Evolutionary conservation across 2,797 vertebrate species (phyloP), one percentile per base, ranked within the genome.

Genomic region (Typhlichthys eigenmanni): DNA sequence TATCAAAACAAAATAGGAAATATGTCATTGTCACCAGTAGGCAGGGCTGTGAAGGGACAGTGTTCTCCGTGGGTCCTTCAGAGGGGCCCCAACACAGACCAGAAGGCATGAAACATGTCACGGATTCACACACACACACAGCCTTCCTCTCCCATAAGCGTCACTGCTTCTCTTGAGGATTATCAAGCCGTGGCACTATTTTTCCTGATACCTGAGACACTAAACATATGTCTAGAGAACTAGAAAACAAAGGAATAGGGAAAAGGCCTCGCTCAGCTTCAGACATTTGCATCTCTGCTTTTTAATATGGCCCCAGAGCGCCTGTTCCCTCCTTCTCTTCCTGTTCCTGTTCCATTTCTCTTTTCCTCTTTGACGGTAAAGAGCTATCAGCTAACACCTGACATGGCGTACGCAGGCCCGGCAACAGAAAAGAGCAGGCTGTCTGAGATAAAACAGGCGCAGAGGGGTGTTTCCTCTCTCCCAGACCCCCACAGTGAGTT

Each of bases 371-470:
- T 51, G 74, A 63, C 80, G 79, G 66, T 16, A 82, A 75, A 76
- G 71, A 62, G 56, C 79, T 83, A 86, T 92, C 87, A 77, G 66
- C 76, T 85, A 83, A 85, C 81, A 80, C 81, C 85, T 81, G 78
- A 82, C 81, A 81, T 73, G 59, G 73, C 46, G 29, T 81, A 84
- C 67, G 55, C 54, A 66, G 76, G 76, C 69, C 59, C 67, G 55
- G 81, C 78, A 74, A 76, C 88, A 85, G 91, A 89, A 79, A 62
- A 75, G 69, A 79, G 45, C 65, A 78, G 85, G 80, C 77, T 62
- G 55, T 50, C 78, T 87, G 90, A 90, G 83, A 85, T 60, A 85
- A 60, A 85, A 75, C 88, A 91, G 90, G 83, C 60, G 50, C 67
- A 60, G 62, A 64, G 71, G 46, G 69, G 60, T 68, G 74, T 75